phyloP scores from a whole-genome alignment of 1,140 invertebrate genomes.

The Lepidurus apus region DNA sequence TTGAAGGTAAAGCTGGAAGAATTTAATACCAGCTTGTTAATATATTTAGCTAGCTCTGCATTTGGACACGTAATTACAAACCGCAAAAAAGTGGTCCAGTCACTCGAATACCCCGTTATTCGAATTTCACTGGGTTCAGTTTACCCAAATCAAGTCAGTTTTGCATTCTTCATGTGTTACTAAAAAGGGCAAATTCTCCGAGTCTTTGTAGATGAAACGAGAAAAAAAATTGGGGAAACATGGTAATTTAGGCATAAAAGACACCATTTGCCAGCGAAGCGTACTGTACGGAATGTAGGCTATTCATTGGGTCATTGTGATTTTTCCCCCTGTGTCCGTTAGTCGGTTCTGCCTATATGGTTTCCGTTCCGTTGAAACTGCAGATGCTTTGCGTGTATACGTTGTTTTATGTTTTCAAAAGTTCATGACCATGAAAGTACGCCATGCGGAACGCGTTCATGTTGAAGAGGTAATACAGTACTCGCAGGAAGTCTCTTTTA shows the following conservation, averaged over 20 bases:
- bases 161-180: too few species aligned
- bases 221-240: background rate
- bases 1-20: too few species aligned
- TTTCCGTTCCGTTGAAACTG: background rate
- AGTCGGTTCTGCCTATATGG: slow-evolving; percentile 4
- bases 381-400: background rate
- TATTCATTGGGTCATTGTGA: background rate
- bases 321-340: background rate
- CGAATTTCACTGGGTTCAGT: too few species aligned
- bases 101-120: too few species aligned
- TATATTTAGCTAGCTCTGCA: too few species aligned
- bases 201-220: too few species aligned
- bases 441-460: background rate
- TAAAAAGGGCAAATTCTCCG: too few species aligned
- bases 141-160: too few species aligned
- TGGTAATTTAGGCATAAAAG: background rate
- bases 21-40: too few species aligned
- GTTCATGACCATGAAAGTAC: slow-evolving; percentile 13
- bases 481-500: background rate
- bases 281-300: background rate
- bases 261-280: background rate
- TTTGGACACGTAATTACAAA: too few species aligned
- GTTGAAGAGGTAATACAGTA: background rate
- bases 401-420: background rate
- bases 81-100: too few species aligned